Conservation (phyloP, 2,888 invertebrate genomes). For the Drosophila vallismaia region DNA sequence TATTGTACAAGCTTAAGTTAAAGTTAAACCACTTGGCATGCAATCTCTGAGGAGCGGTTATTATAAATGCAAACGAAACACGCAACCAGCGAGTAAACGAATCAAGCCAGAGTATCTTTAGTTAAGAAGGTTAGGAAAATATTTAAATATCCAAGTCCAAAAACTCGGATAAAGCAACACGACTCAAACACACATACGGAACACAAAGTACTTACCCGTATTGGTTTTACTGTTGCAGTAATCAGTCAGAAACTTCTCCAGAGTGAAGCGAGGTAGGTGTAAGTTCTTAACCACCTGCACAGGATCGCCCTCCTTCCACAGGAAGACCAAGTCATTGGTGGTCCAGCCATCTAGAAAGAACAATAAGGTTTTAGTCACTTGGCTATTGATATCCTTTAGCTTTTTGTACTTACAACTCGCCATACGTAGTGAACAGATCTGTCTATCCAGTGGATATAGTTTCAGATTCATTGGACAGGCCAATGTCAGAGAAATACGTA, state of each 20-base stretch:
- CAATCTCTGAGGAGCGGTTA: constrained; percentile 30
- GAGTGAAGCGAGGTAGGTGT: constrained; percentile 96
- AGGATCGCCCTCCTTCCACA: constrained; percentile 98
- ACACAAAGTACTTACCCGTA: constrained; percentile 88
- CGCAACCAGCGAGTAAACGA: constrained; percentile 35
- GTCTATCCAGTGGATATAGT: constrained; percentile 97
- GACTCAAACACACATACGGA: constrained; percentile 16
- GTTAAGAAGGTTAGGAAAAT: constrained; percentile 6
- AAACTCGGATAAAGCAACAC: constrained; percentile 17
- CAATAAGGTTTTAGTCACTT: too few species aligned
- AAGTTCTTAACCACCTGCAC: constrained; percentile 97
- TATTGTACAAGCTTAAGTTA: constrained; percentile 44
- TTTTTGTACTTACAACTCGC: constrained; percentile 94
- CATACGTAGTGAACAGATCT: constrained; percentile 97
- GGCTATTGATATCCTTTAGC: too few species aligned
- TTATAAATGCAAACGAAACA: constrained; percentile 38
- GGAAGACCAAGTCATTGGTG: constrained; percentile 96
- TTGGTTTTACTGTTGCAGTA: constrained; percentile 98
- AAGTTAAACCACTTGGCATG: constrained; percentile 35
- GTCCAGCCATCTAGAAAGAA: constrained; percentile 95
- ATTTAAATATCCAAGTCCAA: constrained; percentile 16
- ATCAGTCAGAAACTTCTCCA: constrained; percentile 97
- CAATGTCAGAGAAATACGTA: constrained; percentile 97
- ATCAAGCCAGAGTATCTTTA: constrained; percentile 15
- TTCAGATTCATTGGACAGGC: constrained; percentile 99